Evolutionary conservation across 2,888 invertebrate genomes (phyloP).

Genomic region (Odontocerum albicorne): DNA sequence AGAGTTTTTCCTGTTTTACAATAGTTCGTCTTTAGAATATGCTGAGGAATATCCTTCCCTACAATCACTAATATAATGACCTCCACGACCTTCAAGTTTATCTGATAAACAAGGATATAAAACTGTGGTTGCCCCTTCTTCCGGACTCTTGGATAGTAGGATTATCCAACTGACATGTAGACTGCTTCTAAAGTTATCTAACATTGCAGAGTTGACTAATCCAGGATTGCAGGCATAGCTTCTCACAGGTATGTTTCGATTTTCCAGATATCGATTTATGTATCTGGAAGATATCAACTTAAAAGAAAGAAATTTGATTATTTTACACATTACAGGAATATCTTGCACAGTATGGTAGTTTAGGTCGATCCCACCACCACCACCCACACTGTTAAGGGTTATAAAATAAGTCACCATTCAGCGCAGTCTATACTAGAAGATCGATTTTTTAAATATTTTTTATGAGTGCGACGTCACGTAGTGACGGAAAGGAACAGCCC

Average conservation of each 20-base stretch:
- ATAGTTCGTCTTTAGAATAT: slow-evolving; percentile 59
- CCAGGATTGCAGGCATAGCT: slow-evolving; percentile 12
- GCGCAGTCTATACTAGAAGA: too few species aligned
- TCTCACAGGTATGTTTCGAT: slow-evolving; percentile 1
- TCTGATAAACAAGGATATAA: slow-evolving; percentile 75
- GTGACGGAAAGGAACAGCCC: too few species aligned
- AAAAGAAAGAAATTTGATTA: slow-evolving; percentile 12
- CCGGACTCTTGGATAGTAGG: slow-evolving; percentile 75
- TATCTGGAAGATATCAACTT: slow-evolving; percentile 20
- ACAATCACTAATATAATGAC: slow-evolving; percentile 80
- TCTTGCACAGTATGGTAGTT: too few species aligned
- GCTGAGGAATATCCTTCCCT: slow-evolving; percentile 58
- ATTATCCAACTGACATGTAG: slow-evolving; percentile 38
- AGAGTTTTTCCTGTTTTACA: slow-evolving; percentile 66
- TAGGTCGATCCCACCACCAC: too few species aligned
- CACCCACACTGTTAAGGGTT: too few species aligned
- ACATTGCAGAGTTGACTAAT: slow-evolving; percentile 18
- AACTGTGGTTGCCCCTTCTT: slow-evolving; percentile 78
- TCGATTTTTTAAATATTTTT: too few species aligned
- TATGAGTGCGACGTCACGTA: too few species aligned
- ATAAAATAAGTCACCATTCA: too few species aligned
- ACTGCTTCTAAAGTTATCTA: background rate
- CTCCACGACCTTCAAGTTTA: slow-evolving; percentile 72
- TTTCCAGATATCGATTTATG: background rate
- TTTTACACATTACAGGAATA: too few species aligned